Evolutionary conservation across 2,888 invertebrate genomes (phyloP), one percentile per base, ranked within the genome.

Genomic region (Amiota minor): DNA sequence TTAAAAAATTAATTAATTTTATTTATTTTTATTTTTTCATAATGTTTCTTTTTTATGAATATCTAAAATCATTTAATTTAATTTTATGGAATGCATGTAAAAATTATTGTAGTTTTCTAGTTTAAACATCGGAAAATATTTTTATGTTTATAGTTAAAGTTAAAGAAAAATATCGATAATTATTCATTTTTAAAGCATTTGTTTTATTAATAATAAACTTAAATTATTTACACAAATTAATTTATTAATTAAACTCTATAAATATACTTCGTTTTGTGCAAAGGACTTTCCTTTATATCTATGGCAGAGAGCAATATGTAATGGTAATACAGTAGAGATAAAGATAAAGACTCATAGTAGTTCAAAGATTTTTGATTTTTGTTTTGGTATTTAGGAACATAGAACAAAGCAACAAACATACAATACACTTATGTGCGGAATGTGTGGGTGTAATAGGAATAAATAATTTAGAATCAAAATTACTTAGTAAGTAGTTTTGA

Each of bases 1-100:
- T 76, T 72, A 47, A 74, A 75, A 45, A 47, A 65, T 65, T 59
- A 59, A 56, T 53, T 72, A 56, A 70, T 73, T 69, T 75, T 71
- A 73, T 72, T 74, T 71, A 71, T 73, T 73, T 53, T 67, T 72
- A 73, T 78, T 73, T 75, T 72, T 49, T 47, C 9, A 45, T 65
- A 18, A 65, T 16, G 46, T 18, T 65, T 65, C 62, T 35, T 35
- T 18, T n/a, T 65, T 47, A 46, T n/a, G 10, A 65, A 47, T 14
- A 9, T 35, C 18, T 35, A 14, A 65, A 53, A 12, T 10, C 16
- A 50, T 16, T 62, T 45, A 62, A 62, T 2, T 62, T 35, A 62
- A 35, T 18, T 1, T 35, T 35, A 35, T 20, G 14, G 46, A 72
- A 76, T 74, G 78, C 80, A 77, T 83, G 81, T 82, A 83, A 80